phyloP scores from a whole-genome alignment of 2,888 invertebrate species.

The Cyclophora punctaria region DNA sequence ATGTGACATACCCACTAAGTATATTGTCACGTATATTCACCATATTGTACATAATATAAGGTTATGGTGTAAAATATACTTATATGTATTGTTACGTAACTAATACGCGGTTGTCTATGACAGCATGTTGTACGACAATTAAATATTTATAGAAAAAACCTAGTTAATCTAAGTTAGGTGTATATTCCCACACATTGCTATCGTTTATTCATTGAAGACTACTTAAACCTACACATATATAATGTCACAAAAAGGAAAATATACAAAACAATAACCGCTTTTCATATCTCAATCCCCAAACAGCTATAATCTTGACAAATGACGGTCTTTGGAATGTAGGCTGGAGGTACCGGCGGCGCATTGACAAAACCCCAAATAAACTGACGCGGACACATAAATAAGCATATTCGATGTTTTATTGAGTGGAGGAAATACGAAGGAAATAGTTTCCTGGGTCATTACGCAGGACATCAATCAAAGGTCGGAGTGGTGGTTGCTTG shows the following conservation, averaged over 20 bases:
- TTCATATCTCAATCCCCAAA: conserved; percentile 67
- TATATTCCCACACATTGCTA: conserved; percentile 1
- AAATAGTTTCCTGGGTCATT: conserved; percentile 72
- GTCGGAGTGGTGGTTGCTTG: conserved; percentile 31
- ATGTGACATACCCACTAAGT: no score
- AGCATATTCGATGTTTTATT: conserved; percentile 73
- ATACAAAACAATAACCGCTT: conserved; percentile 71
- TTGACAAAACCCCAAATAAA: conserved; percentile 70
- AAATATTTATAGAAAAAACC: no score
- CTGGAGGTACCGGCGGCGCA: conserved; percentile 51
- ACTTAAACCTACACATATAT: conserved; percentile 26
- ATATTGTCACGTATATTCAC: no score
- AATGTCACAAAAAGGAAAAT: conserved; percentile 47
- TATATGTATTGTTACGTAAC: no score
- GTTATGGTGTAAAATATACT: no score
- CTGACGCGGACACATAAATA: conserved; percentile 66
- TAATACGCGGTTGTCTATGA: no score
- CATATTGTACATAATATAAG: no score
- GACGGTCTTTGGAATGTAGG: conserved; percentile 65
- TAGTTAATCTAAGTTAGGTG: no score
- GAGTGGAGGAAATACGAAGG: conserved; percentile 72
- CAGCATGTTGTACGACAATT: no score
- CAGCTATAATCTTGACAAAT: conserved; percentile 72
- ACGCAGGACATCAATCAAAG: conserved; percentile 68
- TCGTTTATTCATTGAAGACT: conserved; percentile 15